These are phyloP conservation scores for Diadumene lineata DNA, from an alignment of 92 coral and sea anemone genomes.

Conservation along the genomic window DNA sequence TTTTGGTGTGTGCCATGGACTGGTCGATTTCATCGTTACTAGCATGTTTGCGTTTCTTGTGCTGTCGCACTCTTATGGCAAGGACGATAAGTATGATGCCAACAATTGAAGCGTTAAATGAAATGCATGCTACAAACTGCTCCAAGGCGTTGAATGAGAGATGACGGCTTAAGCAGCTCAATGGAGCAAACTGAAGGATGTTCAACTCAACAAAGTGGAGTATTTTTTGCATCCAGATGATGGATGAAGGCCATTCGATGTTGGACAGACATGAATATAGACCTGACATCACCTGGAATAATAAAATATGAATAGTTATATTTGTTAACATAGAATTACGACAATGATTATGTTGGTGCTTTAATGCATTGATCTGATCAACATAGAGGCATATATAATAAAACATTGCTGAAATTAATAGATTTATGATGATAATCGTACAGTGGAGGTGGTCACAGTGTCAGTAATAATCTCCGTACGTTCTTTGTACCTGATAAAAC, in stretches of 20 bases:
- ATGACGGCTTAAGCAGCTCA: conserved; percentile 29
- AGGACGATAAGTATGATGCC: conserved; percentile 19
- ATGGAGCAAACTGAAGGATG: conserved; percentile 49
- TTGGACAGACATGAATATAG: conserved; percentile 46
- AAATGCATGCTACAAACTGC: conserved; percentile 36
- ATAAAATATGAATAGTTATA: neutral
- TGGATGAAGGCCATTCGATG: conserved; percentile 51
- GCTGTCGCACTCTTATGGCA: conserved; percentile 23
- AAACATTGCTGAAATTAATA: no score
- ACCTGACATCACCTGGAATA: conserved; percentile 54
- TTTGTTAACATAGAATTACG: neutral
- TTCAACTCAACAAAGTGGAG: conserved; percentile 48
- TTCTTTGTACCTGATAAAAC: conserved; percentile 65
- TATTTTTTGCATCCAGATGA: conserved; percentile 51
- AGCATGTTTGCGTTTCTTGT: conserved; percentile 3
- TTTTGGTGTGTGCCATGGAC: conserved; percentile 8
- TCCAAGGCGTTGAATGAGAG: conserved; percentile 43
- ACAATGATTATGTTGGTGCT: neutral
- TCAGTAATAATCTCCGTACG: no score
- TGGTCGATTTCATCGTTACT: conserved; percentile 12
- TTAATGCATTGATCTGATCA: no score
- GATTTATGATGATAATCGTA: no score
- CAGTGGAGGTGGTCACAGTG: no score
- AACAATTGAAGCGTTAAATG: conserved; percentile 22
- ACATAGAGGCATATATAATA: no score